phyloP scores from a whole-genome alignment of 2,888 invertebrate genomes.

The Drosophila pseudotakahashii region DNA sequence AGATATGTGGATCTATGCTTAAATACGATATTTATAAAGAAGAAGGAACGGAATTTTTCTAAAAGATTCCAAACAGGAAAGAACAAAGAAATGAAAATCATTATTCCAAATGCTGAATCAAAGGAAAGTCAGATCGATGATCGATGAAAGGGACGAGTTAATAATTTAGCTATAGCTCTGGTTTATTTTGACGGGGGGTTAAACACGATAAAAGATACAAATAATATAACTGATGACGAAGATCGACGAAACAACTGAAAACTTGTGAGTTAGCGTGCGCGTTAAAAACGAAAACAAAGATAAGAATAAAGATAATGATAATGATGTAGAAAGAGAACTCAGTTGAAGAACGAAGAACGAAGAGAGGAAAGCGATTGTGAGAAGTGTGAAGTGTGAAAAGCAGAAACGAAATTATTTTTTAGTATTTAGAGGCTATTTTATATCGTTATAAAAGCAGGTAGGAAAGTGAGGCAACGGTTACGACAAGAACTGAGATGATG shows the following conservation, averaged over 20 bases:
- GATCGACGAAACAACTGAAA: slow-evolving; percentile 34
- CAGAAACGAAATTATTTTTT: slow-evolving; percentile 78
- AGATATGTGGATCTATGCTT: slow-evolving; percentile 35
- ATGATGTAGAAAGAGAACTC: slow-evolving; percentile 38
- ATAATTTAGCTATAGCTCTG: slow-evolving; percentile 42
- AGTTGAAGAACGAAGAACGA: slow-evolving; percentile 29
- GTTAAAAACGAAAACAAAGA: slow-evolving; percentile 58
- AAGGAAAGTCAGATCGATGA: slow-evolving; percentile 19
- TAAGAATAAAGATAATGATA: slow-evolving; percentile 42
- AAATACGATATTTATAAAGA: slow-evolving; percentile 54
- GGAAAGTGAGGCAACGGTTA: slow-evolving; percentile 25
- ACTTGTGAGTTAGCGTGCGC: slow-evolving; percentile 67
- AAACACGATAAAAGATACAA: slow-evolving; percentile 37
- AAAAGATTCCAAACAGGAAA: slow-evolving; percentile 59
- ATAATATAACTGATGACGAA: slow-evolving; percentile 16
- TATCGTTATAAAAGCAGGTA: slow-evolving; percentile 76
- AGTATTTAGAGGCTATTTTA: slow-evolving; percentile 84
- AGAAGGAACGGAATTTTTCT: slow-evolving; percentile 65
- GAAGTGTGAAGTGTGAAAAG: slow-evolving; percentile 23
- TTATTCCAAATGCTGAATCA: slow-evolving; percentile 70
- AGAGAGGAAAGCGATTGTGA: slow-evolving; percentile 26
- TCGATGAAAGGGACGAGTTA: slow-evolving; percentile 15
- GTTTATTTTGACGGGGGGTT: slow-evolving; percentile 44
- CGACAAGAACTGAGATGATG: slow-evolving; percentile 1
- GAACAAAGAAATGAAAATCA: slow-evolving; percentile 52